Conservation (phyloP, 2,113 vertebrate species). For the Malurus alboscapulatus region DNA sequence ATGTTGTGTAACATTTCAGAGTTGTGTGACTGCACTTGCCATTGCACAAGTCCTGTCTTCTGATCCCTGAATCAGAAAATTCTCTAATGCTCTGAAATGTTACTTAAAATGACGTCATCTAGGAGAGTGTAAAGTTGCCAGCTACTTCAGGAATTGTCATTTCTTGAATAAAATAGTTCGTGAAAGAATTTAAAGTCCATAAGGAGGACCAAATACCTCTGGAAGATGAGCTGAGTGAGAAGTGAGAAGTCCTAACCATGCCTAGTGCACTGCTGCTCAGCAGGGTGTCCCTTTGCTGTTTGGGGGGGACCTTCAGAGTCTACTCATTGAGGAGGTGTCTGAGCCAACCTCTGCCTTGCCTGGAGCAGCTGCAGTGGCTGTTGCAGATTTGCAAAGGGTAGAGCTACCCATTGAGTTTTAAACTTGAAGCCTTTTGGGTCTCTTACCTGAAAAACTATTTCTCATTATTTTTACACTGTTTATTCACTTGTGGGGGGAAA, state of each 20-base stretch:
- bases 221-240: background rate
- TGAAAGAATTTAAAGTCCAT: background rate
- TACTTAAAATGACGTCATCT: background rate
- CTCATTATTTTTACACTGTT: background rate
- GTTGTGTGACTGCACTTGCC: rapidly evolving
- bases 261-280: background rate
- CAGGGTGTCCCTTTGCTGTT: rapidly evolving
- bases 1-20: background rate
- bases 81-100: background rate
- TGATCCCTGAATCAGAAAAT: background rate
- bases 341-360: background rate
- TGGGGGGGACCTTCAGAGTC: rapidly evolving
- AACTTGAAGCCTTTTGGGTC: background rate
- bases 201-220: background rate
- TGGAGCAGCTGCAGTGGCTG: background rate
- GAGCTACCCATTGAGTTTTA: background rate
- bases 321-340: background rate
- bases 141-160: background rate
- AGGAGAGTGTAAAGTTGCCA: background rate
- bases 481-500: background rate
- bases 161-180: background rate
- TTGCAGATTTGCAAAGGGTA: background rate
- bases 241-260: too few relatives aligned
- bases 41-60: background rate
- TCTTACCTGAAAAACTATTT: background rate